Evolutionary conservation across 2,888 invertebrate species (phyloP).

Genomic region (Zaprionus lineosus): DNA sequence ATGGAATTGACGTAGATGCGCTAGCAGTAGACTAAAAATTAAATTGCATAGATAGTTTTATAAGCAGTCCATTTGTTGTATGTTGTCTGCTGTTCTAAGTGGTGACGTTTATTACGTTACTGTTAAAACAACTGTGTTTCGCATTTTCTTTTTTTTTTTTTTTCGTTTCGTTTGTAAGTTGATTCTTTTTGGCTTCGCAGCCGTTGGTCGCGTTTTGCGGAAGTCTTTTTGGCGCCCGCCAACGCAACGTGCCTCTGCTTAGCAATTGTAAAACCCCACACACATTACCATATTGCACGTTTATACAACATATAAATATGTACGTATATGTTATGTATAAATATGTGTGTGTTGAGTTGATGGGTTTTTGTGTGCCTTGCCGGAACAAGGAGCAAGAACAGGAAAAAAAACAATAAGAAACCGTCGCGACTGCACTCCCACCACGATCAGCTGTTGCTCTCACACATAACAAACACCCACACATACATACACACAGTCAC

Average conservation of each 20-base stretch:
- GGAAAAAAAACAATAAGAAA: conserved; percentile 37
- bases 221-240: conserved; percentile 63
- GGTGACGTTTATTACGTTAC: conserved; percentile 30
- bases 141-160: conserved; percentile 8
- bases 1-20: conserved; percentile 23
- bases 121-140: conserved; percentile 57
- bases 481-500: conserved; percentile 13
- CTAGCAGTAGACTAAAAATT: conserved; percentile 43
- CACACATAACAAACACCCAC: conserved; percentile 40
- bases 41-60: conserved; percentile 55
- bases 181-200: conserved; percentile 15
- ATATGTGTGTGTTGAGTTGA: neutral
- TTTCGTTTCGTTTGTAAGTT: too few species aligned
- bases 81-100: conserved; percentile 5
- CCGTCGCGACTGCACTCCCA: conserved; percentile 44
- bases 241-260: conserved; percentile 69
- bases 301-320: neutral
- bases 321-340: conserved; percentile 12
- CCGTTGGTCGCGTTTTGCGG: conserved; percentile 42
- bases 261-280: conserved; percentile 27
- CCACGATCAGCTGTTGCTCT: conserved; percentile 68
- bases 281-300: conserved; percentile 23
- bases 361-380: neutral
- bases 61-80: conserved; percentile 22
- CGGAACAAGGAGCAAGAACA: conserved; percentile 33